Base-by-base conservation (phyloP, 2,797 vertebrate genomes). In the Gambelia wislizenii region DNA sequence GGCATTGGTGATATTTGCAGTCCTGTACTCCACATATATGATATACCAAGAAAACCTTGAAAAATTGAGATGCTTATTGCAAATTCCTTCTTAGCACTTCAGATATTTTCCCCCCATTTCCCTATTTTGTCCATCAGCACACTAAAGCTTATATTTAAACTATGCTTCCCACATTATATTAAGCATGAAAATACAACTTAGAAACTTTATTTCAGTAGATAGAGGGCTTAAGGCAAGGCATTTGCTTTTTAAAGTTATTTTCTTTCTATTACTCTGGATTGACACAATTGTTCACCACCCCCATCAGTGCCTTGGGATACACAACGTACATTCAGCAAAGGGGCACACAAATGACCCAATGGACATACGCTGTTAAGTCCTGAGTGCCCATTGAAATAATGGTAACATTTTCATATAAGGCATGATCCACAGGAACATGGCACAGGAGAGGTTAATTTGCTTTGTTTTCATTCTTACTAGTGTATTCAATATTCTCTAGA, bases 141-240 rank as follows among this genome's bases (percentile, higher is more conserved):
- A 81, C 69, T 44, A 44, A 82, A 89, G 85, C 90, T 82, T 42
- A 81, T 74, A 91, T 61, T 82, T 91, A 90, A 94, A 92, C 87
- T 72, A 75, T 1, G 74, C 80, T 89, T 92, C 85, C 89, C 85
- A 93, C 80, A 86, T 85, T 86, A 92, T 87, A 76, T 75, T 89
- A 91, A 93, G 90, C 94, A 93, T 86, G 91, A 93, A 93, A 95
- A 96, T 82, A 94, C 91, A 94, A 93, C 92, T 91, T 89, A 91
- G 92, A 95, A 95, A 96, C 90, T 93, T 91, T 91, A 92, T 91
- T 96, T 95, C 95, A 97, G 95, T 97, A 95, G 97, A 97, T 95
- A 97, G 97, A 98, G 98, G 98, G 98, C 98, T 99, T 99, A 99
- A 99, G 99, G 99, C 98, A 99, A 98, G 98, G 96, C 94, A 92